Conservation (phyloP, 1,140 invertebrate genomes). For the Drosophila subobscura region DNA sequence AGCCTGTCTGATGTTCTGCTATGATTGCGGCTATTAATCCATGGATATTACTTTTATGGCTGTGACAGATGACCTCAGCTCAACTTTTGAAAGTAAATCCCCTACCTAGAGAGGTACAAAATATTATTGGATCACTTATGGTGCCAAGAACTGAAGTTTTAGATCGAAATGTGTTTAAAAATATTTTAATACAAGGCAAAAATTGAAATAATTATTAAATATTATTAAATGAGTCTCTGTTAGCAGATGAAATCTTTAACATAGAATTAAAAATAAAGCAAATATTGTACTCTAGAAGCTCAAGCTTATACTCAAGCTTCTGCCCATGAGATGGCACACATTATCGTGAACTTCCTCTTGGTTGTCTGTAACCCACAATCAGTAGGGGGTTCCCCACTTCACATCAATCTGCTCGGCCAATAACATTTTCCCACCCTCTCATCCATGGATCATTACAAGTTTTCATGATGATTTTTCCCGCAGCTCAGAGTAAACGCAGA, state of each 20-base stretch:
- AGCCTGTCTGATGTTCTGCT: constrained; percentile 13
- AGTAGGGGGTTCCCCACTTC: too few species aligned
- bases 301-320: too few species aligned
- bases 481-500: not conserved
- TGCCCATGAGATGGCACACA: too few species aligned
- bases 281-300: too few species aligned
- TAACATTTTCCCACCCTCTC: not conserved
- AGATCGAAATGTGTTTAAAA: too few species aligned
- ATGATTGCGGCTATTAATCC: constrained; percentile 34
- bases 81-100: not conserved
- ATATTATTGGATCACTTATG: not conserved
- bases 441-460: constrained; percentile 10
- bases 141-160: not conserved
- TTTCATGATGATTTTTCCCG: constrained; percentile 45
- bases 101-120: not conserved
- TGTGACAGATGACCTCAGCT: not conserved
- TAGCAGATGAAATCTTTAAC: too few species aligned
- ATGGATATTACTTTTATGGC: not conserved
- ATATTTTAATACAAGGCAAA: too few species aligned
- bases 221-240: too few species aligned
- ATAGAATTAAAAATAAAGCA: too few species aligned
- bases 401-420: not conserved
- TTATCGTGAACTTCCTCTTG: too few species aligned
- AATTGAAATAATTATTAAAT: too few species aligned
- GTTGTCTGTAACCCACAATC: too few species aligned